Percentiles rank a stretch among this genome's conserved stretches.
Evolutionary conservation across 2,113 vertebrate species (phyloP).

Genomic region (Macquaria australasica): DNA sequence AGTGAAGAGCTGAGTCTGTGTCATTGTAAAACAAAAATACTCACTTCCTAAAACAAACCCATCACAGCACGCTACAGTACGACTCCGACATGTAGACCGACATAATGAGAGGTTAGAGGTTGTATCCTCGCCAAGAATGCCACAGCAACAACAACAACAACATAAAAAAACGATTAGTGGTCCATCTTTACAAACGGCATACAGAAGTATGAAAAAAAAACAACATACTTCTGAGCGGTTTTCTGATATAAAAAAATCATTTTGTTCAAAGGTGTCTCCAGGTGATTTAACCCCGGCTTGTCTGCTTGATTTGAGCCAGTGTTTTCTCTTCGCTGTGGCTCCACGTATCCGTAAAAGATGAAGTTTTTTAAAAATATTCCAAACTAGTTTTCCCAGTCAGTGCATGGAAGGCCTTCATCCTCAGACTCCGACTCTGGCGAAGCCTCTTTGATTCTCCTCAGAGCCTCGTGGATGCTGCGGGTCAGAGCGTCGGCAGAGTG

Average conservation of each 20-base stretch:
- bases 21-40: not conserved
- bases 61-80: conserved; percentile 73
- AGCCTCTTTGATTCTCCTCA: conserved; percentile 97
- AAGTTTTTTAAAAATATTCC: not conserved
- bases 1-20: conserved; percentile 1
- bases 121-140: conserved; percentile 50
- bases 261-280: conserved; percentile 54
- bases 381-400: conserved; percentile 95
- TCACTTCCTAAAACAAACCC: conserved; percentile 60
- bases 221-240: conserved; percentile 10
- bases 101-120: conserved; percentile 67
- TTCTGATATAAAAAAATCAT: conserved; percentile 20
- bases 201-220: conserved; percentile 36
- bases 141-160: conserved; percentile 38
- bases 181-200: conserved; percentile 53
- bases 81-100: conserved; percentile 40
- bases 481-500: conserved; percentile 93
- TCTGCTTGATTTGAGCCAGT: conserved; percentile 13
- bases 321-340: conserved; percentile 41
- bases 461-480: conserved; percentile 97
- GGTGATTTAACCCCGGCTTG: conserved; percentile 12
- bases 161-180: conserved; percentile 46
- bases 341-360: not conserved
- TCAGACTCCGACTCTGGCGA: conserved; percentile 98
- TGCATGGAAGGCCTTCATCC: conserved; percentile 92